A percentile compares a stretch with the other conserved stretches of the same genome.
Evolutionary conservation across 2,113 vertebrate species (phyloP).

Genomic region (Muscicapa adusta): DNA sequence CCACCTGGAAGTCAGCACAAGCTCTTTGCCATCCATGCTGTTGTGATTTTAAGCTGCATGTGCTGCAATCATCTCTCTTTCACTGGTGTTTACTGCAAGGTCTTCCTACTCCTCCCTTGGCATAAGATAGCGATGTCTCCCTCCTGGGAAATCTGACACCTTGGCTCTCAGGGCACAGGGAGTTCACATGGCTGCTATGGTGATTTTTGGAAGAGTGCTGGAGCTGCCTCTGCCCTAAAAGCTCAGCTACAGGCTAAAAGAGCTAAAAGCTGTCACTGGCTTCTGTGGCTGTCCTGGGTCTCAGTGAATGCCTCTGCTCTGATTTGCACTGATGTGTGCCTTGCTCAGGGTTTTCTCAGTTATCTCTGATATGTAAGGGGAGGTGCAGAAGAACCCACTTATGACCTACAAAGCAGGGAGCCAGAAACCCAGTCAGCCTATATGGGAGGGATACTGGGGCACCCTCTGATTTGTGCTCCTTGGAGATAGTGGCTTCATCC

Average conservation of each 20-base stretch:
- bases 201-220: background rate
- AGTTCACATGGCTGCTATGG: background rate
- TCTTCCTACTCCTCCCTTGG: background rate
- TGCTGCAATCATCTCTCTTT: background rate
- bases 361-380: background rate
- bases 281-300: background rate
- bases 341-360: background rate
- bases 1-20: background rate
- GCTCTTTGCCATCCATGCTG: background rate
- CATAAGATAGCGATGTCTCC: background rate
- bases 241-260: background rate
- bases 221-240: background rate
- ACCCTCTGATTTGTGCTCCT: background rate
- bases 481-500: background rate
- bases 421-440: background rate
- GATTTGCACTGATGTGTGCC: background rate
- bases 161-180: background rate
- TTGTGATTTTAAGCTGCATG: background rate
- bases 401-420: background rate
- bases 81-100: rapidly evolving
- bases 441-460: background rate
- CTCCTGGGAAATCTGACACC: rapidly evolving
- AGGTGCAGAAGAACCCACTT: background rate
- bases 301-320: background rate
- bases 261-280: background rate